phyloP scores from a whole-genome alignment of 2,888 invertebrate species.

The Acleris laterana region DNA sequence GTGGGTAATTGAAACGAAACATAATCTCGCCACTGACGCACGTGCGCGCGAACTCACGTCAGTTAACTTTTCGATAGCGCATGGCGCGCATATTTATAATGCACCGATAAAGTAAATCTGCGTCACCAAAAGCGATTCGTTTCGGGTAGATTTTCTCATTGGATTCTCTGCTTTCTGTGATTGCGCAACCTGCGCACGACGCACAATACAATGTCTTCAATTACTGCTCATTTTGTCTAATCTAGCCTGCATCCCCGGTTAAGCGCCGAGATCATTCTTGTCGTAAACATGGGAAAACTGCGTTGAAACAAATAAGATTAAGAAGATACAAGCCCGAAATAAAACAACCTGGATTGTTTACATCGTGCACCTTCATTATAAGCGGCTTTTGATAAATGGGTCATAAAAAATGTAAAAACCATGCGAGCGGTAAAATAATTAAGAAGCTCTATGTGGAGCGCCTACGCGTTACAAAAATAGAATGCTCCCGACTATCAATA shows the following conservation, averaged over 20 bases:
- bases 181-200: not conserved
- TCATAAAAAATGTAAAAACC: slow-evolving; percentile 9
- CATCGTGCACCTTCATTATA: slow-evolving; percentile 3
- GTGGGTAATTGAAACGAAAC: slow-evolving; percentile 43
- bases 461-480: not conserved
- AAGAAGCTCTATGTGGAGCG: not conserved
- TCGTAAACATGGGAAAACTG: slow-evolving; percentile 13
- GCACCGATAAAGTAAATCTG: slow-evolving; percentile 9
- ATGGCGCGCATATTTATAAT: slow-evolving; percentile 1
- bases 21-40: slow-evolving; percentile 38
- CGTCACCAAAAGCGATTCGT: slow-evolving; percentile 12
- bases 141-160: slow-evolving; percentile 1
- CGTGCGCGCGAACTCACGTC: slow-evolving; percentile 30
- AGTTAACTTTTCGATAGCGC: slow-evolving; percentile 23
- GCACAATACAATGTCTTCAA: not conserved
- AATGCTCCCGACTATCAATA: slow-evolving; percentile 1
- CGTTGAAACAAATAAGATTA: slow-evolving; percentile 7
- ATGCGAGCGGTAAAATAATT: not conserved
- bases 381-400: slow-evolving; percentile 6
- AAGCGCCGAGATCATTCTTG: not conserved
- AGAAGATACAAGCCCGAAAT: slow-evolving; percentile 7
- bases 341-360: not conserved
- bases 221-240: not conserved
- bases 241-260: no score
- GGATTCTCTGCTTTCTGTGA: not conserved